Conservation (phyloP, 2,113 vertebrate genomes). For the Lutjanus erythropterus region DNA sequence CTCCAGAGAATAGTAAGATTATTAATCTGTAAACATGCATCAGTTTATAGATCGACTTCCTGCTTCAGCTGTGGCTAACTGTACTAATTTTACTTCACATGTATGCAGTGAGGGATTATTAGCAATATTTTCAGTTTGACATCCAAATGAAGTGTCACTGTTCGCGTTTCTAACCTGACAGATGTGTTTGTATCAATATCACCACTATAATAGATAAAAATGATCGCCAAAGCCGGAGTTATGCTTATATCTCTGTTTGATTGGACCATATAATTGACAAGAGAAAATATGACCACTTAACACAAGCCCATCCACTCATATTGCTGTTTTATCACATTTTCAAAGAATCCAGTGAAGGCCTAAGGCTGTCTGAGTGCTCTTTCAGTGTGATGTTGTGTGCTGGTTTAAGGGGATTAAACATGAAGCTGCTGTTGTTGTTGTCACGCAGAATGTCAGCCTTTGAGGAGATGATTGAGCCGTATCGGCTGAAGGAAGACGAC, state of each 20-base stretch:
- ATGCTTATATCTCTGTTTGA: not conserved
- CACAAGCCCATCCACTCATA: too few relatives aligned
- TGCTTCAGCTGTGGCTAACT: not conserved
- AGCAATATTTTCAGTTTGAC: not conserved
- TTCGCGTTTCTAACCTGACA: not conserved
- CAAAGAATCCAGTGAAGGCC: not conserved
- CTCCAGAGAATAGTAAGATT: not conserved
- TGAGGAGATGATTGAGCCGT: slow-evolving; percentile 96
- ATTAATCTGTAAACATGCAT: not conserved
- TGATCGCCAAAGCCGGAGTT: not conserved
- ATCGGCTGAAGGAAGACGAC: slow-evolving; percentile 95
- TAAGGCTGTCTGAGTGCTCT: not conserved
- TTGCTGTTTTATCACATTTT: not conserved
- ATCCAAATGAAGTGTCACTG: not conserved
- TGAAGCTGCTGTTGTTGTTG: not conserved
- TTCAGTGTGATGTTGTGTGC: not conserved
- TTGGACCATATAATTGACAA: not conserved
- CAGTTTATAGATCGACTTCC: not conserved
- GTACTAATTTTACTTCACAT: not conserved
- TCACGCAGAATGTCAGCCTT: slow-evolving; percentile 91
- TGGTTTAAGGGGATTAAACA: not conserved
- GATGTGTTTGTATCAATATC: not conserved
- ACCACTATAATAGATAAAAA: not conserved
- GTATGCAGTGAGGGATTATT: not conserved
- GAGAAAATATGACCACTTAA: not conserved